Conservation (phyloP, 1,140 invertebrate genomes). For the Zaprionus gabonicus region DNA sequence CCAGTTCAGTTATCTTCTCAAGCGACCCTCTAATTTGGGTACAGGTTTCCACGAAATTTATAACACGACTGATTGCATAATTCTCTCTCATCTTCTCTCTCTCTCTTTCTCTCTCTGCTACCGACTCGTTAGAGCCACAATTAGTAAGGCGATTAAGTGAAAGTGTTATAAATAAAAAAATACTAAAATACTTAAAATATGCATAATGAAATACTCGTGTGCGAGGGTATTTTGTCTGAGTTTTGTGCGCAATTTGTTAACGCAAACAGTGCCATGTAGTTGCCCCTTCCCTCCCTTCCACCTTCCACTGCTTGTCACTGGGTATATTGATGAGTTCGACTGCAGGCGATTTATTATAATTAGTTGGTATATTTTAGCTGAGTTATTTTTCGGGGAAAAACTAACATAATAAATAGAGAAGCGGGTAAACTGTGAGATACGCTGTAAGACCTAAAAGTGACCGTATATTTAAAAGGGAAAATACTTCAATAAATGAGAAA, state of each 20-base stretch:
- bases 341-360: conserved; percentile 70
- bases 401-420: conserved; percentile 3
- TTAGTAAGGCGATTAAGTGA: conserved; percentile 73
- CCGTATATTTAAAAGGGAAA: too few relatives aligned
- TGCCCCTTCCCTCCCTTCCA: neutral
- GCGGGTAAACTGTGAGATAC: too few relatives aligned
- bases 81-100: conserved; percentile 10
- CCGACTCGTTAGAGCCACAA: conserved; percentile 57
- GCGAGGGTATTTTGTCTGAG: neutral
- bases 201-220: neutral
- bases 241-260: conserved; percentile 53
- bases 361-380: conserved; percentile 68
- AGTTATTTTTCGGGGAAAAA: conserved; percentile 38
- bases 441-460: too few relatives aligned
- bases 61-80: conserved; percentile 54
- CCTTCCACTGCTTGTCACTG: neutral
- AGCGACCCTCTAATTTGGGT: conserved; percentile 42
- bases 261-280: neutral
- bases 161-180: conserved; percentile 73
- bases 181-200: conserved; percentile 35
- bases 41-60: conserved; percentile 44
- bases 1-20: conserved; percentile 31
- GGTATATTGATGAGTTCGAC: conserved; percentile 65
- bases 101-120: conserved; percentile 2
- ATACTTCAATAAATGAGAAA: too few relatives aligned